Evolutionary conservation across 2,888 invertebrate genomes (phyloP).

Genomic region (Dicycla oo): DNA sequence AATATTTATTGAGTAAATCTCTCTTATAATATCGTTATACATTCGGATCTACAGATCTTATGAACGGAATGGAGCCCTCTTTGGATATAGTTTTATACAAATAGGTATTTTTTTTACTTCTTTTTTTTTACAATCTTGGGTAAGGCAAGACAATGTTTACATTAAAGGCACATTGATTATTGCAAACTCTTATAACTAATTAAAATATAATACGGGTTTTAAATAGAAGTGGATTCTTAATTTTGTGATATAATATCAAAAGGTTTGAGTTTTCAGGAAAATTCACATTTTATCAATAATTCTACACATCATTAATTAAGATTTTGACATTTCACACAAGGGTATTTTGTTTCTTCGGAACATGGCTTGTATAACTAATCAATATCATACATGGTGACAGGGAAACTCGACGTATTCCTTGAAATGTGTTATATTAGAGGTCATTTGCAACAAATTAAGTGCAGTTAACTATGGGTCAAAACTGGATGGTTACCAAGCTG

Average conservation of each 20-base stretch:
- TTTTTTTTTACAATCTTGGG: conserved; percentile 65
- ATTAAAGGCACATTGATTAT: conserved; percentile 79
- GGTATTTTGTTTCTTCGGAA: not conserved
- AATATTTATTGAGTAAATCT: conserved; percentile 72
- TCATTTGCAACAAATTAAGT: too few species aligned
- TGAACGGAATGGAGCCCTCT: conserved; percentile 67
- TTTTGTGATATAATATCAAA: conserved; percentile 29
- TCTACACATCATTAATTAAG: not conserved
- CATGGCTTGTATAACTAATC: not conserved
- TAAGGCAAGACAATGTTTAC: conserved; percentile 82
- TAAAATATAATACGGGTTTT: conserved; percentile 48
- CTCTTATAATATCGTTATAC: conserved; percentile 64
- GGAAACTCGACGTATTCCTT: too few species aligned
- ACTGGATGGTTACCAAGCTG: too few species aligned
- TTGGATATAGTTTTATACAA: conserved; percentile 68
- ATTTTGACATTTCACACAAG: conserved; percentile 3
- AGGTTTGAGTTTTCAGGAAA: not conserved
- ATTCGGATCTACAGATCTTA: conserved; percentile 63
- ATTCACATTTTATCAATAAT: not conserved
- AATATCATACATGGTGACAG: too few species aligned
- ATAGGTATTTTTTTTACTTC: conserved; percentile 59
- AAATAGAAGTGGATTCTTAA: conserved; percentile 15
- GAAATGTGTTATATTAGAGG: too few species aligned
- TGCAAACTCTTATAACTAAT: conserved; percentile 67
- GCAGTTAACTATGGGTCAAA: too few species aligned